Evolutionary conservation across 2,797 vertebrate species (phyloP).

Genomic region (Ctenopoma kingsleyae): DNA sequence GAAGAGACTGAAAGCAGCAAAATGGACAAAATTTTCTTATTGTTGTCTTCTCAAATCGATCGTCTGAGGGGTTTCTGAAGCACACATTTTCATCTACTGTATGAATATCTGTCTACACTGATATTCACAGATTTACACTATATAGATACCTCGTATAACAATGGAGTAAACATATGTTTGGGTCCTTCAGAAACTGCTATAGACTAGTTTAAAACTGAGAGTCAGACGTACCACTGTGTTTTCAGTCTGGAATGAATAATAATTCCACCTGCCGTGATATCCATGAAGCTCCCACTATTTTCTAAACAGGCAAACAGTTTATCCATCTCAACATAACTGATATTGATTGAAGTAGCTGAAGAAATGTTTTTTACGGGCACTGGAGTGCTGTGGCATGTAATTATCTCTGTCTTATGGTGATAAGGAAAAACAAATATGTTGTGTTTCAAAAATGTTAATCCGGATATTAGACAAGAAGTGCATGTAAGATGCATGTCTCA

Average conservation of each 20-base stretch:
- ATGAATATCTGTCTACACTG: too few relatives aligned
- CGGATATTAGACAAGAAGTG: conserved; percentile 56
- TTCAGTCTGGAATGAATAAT: conserved; percentile 45
- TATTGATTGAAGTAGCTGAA: conserved; percentile 66
- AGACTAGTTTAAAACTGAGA: conserved; percentile 32
- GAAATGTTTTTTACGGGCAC: conserved; percentile 52
- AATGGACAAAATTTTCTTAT: too few relatives aligned
- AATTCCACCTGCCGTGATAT: conserved; percentile 45
- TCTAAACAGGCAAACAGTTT: conserved; percentile 58
- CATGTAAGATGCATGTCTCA: conserved; percentile 58
- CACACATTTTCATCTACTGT: too few relatives aligned
- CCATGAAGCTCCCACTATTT: conserved; percentile 29
- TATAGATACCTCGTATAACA: too few relatives aligned
- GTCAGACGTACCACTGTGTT: conserved; percentile 31
- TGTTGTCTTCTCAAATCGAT: too few relatives aligned
- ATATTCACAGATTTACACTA: too few relatives aligned
- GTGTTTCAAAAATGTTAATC: conserved; percentile 68
- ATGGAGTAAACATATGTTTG: background rate
- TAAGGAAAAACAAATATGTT: conserved; percentile 50
- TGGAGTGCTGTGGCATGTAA: conserved; percentile 53
- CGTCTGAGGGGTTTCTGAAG: too few relatives aligned
- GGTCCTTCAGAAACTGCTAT: background rate
- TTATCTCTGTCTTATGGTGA: conserved; percentile 73
- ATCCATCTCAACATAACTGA: conserved; percentile 60
- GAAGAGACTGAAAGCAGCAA: background rate